These are phyloP conservation scores for Seriola quinqueradiata DNA, from an alignment of 2,113 vertebrate genomes.

Conservation along the genomic window DNA sequence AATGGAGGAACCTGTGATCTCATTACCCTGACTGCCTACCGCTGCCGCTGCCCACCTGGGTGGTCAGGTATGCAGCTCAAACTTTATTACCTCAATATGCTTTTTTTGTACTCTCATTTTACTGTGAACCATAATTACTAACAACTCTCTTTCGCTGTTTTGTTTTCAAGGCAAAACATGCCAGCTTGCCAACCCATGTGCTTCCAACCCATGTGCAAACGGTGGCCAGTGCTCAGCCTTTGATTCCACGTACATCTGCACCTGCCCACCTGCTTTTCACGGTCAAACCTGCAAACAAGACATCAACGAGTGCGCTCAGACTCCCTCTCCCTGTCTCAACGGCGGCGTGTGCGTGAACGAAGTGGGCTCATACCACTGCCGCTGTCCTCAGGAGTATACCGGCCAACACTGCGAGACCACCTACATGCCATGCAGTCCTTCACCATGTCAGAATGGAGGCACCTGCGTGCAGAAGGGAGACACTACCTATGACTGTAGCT, in stretches of 20 bases:
- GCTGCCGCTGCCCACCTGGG: constrained; percentile 90
- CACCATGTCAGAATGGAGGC: constrained; percentile 84
- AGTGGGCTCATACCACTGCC: constrained; percentile 95
- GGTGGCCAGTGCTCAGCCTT: constrained; percentile 93
- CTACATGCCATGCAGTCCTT: constrained; percentile 95
- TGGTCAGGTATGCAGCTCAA: constrained; percentile 89
- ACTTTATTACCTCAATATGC: fast-evolving
- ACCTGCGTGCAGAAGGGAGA: constrained; percentile 95
- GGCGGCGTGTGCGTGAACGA: constrained; percentile 93
- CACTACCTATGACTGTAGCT: constrained; percentile 92
- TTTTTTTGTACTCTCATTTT: neutral
- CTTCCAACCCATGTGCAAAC: constrained; percentile 97
- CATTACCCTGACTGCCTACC: constrained; percentile 85
- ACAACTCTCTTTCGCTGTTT: neutral
- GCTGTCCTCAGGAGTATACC: constrained; percentile 91
- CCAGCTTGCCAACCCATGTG: constrained; percentile 94
- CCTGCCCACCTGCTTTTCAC: constrained; percentile 88
- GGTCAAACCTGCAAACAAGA: constrained; percentile 96
- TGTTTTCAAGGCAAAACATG: constrained; percentile 90
- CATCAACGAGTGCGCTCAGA: constrained; percentile 92
- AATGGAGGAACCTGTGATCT: constrained; percentile 93
- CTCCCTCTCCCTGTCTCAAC: constrained; percentile 86
- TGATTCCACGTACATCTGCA: constrained; percentile 90
- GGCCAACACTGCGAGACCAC: constrained; percentile 91
- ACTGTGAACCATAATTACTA: neutral